Evolutionary conservation across 2,797 vertebrate genomes (phyloP), one percentile per base, ranked within the genome.

Genomic region (Florisuga fusca): DNA sequence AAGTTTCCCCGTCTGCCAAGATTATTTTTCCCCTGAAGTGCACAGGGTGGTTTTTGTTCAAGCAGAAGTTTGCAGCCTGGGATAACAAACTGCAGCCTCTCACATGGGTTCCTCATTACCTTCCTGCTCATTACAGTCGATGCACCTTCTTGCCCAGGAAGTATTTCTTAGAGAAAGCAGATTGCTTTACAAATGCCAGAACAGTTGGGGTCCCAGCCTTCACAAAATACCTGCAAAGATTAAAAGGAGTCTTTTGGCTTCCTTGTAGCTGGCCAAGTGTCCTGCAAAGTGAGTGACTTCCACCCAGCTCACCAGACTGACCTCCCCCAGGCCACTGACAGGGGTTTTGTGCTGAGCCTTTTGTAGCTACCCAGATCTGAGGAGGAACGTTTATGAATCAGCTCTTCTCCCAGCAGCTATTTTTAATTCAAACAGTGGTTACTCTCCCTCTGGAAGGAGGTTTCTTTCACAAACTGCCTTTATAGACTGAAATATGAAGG

Each of bases 181-280:
- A 99, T 27, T 18, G 93, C 33, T 98, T 98, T 8, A 98, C 99
- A 94, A 99, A 96, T 27, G 99, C 87, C 62, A 99, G 96, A 95
- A 99, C 98, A 8, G 98, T 97, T 7, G 99, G 99, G 6, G 98
- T 98, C 58, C 99, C 98, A 1, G 97, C 98, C 96, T 99, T 99
- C 29, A 99, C 97, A 48, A 97, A 98, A 95, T 96, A 99, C 97
- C 99, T 99, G 98, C 51, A 33, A 58, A 94, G 68, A 96, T 95
- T 31, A 74, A 88, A 95, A 48, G 18, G 41, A 80, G 31, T 41
- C 73, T 27, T 88, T 89, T 57, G 54, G 57, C 54, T 79, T 75
- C 89, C 64, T 33, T 41, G 45, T 9, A 64, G 51, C 48, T 82
- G 84, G 80, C 77, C 72, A 77, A 85, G 50, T 5, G 36, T 71